Evolutionary conservation across 2,888 invertebrate species (phyloP).

Genomic region (Meloe dianella): DNA sequence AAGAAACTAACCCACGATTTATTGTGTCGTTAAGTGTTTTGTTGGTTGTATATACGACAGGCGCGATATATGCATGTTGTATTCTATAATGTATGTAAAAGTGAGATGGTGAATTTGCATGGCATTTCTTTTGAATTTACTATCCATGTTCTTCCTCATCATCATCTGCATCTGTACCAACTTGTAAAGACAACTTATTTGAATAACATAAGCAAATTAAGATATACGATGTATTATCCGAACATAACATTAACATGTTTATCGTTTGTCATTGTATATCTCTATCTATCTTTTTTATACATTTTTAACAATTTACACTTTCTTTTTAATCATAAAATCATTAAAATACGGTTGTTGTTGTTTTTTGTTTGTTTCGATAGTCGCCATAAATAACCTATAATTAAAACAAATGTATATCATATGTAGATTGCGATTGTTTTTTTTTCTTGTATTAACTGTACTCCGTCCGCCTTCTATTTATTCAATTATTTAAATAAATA

Average conservation of each 20-base stretch:
- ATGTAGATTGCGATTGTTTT: too few species aligned
- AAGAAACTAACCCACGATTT: too few species aligned
- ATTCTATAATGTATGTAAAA: neutral
- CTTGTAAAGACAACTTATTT: slow-evolving; percentile 1
- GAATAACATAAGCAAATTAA: slow-evolving; percentile 11
- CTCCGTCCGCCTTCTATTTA: neutral
- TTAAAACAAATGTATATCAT: too few species aligned
- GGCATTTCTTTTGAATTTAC: neutral
- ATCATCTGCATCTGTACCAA: neutral
- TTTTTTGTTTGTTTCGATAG: too few species aligned
- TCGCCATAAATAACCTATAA: too few species aligned
- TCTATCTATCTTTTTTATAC: neutral
- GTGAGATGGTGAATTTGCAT: neutral
- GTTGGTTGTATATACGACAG: too few species aligned
- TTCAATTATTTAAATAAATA: neutral
- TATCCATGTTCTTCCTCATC: neutral
- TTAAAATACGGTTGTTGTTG: too few species aligned
- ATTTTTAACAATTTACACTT: neutral
- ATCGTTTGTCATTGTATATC: neutral
- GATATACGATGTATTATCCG: slow-evolving; percentile 7
- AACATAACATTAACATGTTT: slow-evolving; percentile 9
- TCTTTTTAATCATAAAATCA: neutral
- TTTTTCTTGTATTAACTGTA: neutral
- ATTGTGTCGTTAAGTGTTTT: too few species aligned
- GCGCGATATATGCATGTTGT: too few species aligned